Evolutionary conservation across 1,140 invertebrate species (phyloP).

Genomic region (Sinella curviseta): DNA sequence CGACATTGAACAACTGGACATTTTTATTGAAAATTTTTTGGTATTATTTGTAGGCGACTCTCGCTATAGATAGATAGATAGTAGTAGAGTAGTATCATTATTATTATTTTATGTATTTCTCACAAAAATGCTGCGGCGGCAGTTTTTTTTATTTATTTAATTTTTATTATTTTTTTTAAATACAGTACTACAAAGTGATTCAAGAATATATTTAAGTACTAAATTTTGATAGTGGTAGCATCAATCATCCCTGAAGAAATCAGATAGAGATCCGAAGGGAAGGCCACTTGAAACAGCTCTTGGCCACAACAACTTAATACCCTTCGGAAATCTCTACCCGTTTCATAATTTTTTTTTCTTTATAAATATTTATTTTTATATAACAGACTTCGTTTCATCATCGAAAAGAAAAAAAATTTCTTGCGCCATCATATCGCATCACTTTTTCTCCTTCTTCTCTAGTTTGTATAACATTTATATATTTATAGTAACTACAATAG

Average conservation of each 20-base stretch:
- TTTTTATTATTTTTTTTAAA: background rate
- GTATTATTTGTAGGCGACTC: conserved; percentile 10
- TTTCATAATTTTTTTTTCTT: conserved; percentile 2
- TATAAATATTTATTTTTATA: conserved; percentile 24
- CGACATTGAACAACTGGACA: conserved; percentile 16
- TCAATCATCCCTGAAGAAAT: conserved; percentile 27
- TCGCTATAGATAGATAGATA: too few species aligned
- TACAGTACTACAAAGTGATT: conserved; percentile 22
- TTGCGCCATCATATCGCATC: conserved; percentile 20
- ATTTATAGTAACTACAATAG: background rate
- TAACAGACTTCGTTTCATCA: conserved; percentile 25
- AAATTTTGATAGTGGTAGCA: conserved; percentile 26
- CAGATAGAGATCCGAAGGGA: conserved; percentile 26
- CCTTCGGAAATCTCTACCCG: conserved; percentile 23
- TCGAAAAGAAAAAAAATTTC: background rate
- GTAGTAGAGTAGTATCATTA: too few species aligned
- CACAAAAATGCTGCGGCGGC: conserved; percentile 16
- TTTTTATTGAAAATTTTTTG: conserved; percentile 19
- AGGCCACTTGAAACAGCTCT: conserved; percentile 25
- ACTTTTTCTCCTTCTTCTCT: conserved; percentile 12
- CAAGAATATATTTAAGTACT: conserved; percentile 25
- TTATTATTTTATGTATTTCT: too few species aligned
- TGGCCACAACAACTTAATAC: conserved; percentile 22
- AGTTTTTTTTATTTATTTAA: background rate
- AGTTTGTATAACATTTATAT: background rate